These are phyloP conservation scores for Dicrurus megarhynchus DNA, from an alignment of 2,113 vertebrate genomes.

Conservation along the genomic window DNA sequence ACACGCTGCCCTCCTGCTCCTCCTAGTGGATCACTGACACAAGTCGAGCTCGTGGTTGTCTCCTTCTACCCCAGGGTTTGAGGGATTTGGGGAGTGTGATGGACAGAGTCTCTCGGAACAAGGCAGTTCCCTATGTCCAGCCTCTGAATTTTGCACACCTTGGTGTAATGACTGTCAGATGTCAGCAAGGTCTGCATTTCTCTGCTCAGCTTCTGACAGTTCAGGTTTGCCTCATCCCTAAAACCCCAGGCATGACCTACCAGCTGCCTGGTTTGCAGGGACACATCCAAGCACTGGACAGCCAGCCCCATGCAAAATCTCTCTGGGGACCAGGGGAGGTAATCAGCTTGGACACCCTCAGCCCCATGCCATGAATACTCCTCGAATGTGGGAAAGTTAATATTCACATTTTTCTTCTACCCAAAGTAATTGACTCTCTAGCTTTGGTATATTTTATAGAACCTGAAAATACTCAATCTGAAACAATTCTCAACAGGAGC, in stretches of 20 bases:
- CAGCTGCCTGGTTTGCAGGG: background rate
- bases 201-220: background rate
- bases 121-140: background rate
- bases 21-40: background rate
- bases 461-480: background rate
- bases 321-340: background rate
- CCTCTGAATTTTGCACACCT: background rate
- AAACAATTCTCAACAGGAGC: background rate
- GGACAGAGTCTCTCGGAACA: background rate
- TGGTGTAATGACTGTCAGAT: background rate
- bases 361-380: background rate
- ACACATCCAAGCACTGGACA: background rate
- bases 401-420: background rate
- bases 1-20: conserved; percentile 11
- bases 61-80: background rate
- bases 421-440: background rate
- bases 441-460: background rate
- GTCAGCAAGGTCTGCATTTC: background rate
- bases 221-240: background rate
- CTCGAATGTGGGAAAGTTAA: background rate
- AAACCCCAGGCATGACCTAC: background rate
- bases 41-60: background rate
- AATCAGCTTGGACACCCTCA: background rate
- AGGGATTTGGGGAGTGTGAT: background rate
- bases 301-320: background rate